Evolutionary conservation across 2,113 vertebrate species (phyloP), one percentile per base, ranked within the genome.

Genomic region (Monopterus albus): DNA sequence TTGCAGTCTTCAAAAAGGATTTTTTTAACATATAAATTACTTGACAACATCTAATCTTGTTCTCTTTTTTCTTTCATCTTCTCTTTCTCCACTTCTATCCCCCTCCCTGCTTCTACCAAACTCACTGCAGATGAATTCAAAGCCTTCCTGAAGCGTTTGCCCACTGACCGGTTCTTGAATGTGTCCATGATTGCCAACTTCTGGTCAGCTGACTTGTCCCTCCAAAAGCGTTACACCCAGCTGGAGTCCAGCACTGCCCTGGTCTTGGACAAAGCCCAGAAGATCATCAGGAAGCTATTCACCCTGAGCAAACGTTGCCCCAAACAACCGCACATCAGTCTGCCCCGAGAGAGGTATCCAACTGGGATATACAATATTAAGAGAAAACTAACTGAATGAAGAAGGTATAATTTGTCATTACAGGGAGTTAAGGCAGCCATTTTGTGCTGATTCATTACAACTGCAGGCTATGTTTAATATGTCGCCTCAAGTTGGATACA

Each of bases 291-390:
- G 50, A 95, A 98, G 28, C 94, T 99, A 79, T 98, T 98, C 91
- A 96, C 96, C 56, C 94, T 99, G 75, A 97, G 97, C 90, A 98
- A 98, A 79, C 96, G 94, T 72, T 99, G 98, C 89, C 95, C 91
- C 12, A 94, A 94, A 70, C 97, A 96, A 15, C 97, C 97, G 33
- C 95, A 70, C 83, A 96, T 98, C 93, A 95, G 87, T 71, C 92
- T 98, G 72, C 96, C 95, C 0, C 93, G 95, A 89, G 96, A 97
- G 84, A 97, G 97, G 98, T 98, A 94, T 4, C 20, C 38, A 52
- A 49, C 65, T 0, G 43, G 20, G 6, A 71, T 1, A 43, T 31
- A n/a, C n/a, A n/a, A n/a, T n/a, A 39, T 14, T 46, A 10, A 39
- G 20, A 31, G 4, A 51, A 18, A 71, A 57, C 47, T 45, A 61